phyloP scores from a whole-genome alignment of 2,113 vertebrate genomes.

The Uropsilus gracilis region DNA sequence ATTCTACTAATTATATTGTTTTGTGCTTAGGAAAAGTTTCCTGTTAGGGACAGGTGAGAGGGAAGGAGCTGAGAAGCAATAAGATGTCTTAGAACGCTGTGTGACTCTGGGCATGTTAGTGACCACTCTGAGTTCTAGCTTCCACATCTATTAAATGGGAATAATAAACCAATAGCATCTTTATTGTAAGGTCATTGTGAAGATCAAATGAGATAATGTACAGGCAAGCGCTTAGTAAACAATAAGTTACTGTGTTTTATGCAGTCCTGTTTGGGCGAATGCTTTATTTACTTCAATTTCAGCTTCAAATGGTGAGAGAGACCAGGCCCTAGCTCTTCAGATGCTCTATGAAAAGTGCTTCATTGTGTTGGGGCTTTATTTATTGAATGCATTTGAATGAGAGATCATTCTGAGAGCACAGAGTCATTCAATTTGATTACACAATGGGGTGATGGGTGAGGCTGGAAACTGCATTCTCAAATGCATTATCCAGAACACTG shows the following conservation, averaged over 20 bases:
- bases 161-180: conserved; percentile 30
- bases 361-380: conserved; percentile 71
- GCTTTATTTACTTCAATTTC: conserved; percentile 66
- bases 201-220: conserved; percentile 48
- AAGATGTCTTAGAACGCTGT: conserved; percentile 55
- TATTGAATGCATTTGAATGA: conserved; percentile 74
- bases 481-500: conserved; percentile 59
- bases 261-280: background rate
- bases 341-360: conserved; percentile 38
- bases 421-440: conserved; percentile 78
- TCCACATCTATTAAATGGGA: conserved; percentile 3
- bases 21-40: background rate
- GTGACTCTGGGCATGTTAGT: conserved; percentile 43
- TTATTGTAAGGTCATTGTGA: background rate
- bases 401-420: conserved; percentile 67
- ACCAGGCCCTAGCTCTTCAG: conserved; percentile 51
- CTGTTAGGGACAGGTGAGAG: background rate
- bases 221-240: conserved; percentile 36
- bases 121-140: conserved; percentile 29
- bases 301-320: conserved; percentile 60
- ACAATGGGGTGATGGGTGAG: conserved; percentile 67
- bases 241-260: conserved; percentile 48
- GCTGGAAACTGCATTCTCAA: conserved; percentile 70
- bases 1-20: conserved; percentile 46
- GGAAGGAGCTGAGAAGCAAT: background rate